Evolutionary conservation across 2,888 invertebrate genomes (phyloP), one percentile per base, ranked within the genome.

Genomic region (Pinctada fucata): DNA sequence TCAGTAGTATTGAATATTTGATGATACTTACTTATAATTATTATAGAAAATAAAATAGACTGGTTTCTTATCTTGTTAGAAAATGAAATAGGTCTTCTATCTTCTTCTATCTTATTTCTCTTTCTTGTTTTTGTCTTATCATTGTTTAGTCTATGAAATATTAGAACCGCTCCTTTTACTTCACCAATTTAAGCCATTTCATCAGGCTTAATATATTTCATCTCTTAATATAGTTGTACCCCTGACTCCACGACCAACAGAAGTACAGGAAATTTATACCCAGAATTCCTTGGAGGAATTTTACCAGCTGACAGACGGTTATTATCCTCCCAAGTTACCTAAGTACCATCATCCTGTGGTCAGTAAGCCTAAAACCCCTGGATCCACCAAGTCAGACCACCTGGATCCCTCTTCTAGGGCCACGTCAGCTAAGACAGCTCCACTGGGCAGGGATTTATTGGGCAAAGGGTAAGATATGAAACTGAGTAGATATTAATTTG

Each of bases 231-330:
- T 58, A 58, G 58, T 58, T 58, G 1, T 13, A 10, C 58, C 58
- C 16, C 13, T 65, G 65, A 73, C 63, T 16, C 74, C 65, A 50
- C 48, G 74, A 66, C 13, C 74, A 47, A 66, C 49, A 13, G 65
- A 74, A 16, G 51, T 65, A 31, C 65, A 74, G 74, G 74, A 74
- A 31, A 10, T 66, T 1, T 74, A 74, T 13, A 74, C 66, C 16
- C 65, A 50, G 50, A 74, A 87, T 67, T 81, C 89, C 5, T 79
- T 90, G 72, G 89, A 90, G 71, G 88, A 90, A 70, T 90, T 91
- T 74, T 91, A 90, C 78, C 81, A 88, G 73, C 78, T 84, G 4
- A 85, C 90, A 0, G 90, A 90, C 6, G 82, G 79, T 48, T 87
- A 86, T 69, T 87, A 85, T 78, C 88, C 91, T 3, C 72, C 81